Evolutionary conservation across 2,113 vertebrate genomes (phyloP), one percentile per base, ranked within the genome.

Genomic region (Rhinoptilus africanus): DNA sequence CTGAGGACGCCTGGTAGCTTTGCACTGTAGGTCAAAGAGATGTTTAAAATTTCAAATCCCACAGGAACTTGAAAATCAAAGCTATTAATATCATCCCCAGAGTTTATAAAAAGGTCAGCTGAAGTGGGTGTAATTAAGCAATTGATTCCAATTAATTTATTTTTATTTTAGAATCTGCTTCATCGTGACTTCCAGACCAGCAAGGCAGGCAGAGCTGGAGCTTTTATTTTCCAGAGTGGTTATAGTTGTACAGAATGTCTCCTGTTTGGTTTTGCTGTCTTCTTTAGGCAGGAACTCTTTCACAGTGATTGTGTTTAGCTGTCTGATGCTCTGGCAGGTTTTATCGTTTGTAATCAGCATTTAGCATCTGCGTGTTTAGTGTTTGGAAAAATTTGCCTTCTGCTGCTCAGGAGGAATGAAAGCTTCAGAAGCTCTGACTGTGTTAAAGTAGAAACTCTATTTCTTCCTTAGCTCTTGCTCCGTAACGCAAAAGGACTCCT

Each of bases 131-230:
- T 95, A 93, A 95, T 97, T 96, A 94, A 84, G 64, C 89, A 84
- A 92, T 95, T 67, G 83, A 83, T 93, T 96, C 90, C 85, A 86
- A 69, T 96, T 93, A 96, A 93, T 92, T 74, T 66, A 51, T 89
- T 95, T 91, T 86, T 32, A 78, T 93, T 96, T 88, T 92, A 86
- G 80, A 77, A 43, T 59, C 75, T 75, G 51, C 27, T 90, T 84
- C 51, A 0, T 21, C 2, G 24, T 74, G 92, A 34, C 82, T 94
- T 62, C 57, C 50, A 78, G 78, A 63, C 32, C 68, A 69, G 79
- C 85, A 77, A 27, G 35, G 85, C 85, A 88, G 60, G 7, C 74
- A 35, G 89, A 88, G 68, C 63, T 59, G 39, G 13, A 48, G 53
- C 41, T 83, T 80, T 80, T 48, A 8, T 59, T 86, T 81, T 32